Percentiles rank a stretch among this genome's conserved stretches.
Evolutionary conservation across 2,888 invertebrate genomes (phyloP).

Genomic region (Ormyrus labotus): DNA sequence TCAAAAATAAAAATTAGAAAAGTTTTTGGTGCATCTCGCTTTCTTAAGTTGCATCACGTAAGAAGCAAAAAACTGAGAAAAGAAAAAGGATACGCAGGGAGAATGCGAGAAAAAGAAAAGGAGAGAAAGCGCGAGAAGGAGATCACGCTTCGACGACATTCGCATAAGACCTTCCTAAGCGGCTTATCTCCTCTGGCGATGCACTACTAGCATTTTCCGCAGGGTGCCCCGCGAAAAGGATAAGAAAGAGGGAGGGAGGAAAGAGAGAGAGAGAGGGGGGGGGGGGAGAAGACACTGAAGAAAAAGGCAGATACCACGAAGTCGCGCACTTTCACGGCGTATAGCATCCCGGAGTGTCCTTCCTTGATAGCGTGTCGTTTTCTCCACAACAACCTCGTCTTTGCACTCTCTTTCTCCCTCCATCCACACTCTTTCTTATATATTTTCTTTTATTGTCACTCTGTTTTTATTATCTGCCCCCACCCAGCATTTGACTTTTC

Average conservation of each 20-base stretch:
- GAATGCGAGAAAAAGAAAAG: no score
- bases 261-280: slow-evolving; percentile 19
- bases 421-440: background rate
- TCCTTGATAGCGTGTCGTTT: slow-evolving; percentile 71
- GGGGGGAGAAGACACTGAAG: slow-evolving; percentile 7
- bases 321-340: slow-evolving; percentile 33
- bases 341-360: slow-evolving; percentile 65
- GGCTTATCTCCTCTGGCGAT: slow-evolving; percentile 72
- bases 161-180: slow-evolving; percentile 70
- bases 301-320: slow-evolving; percentile 38
- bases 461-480: background rate
- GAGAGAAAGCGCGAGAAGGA: background rate
- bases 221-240: slow-evolving; percentile 48
- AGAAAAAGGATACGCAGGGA: no score
- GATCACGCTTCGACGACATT: slow-evolving; percentile 58
- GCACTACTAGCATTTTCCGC: slow-evolving; percentile 69
- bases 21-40: background rate
- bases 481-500: background rate
- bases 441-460: background rate
- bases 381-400: slow-evolving; percentile 60
- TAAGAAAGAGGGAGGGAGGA: slow-evolving; percentile 3
- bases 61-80: background rate
- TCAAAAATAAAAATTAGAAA: background rate
- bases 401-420: background rate
- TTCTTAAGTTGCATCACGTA: background rate